phyloP scores from a whole-genome alignment of 2,113 vertebrate genomes.

The Oncorhynchus kisutch region DNA sequence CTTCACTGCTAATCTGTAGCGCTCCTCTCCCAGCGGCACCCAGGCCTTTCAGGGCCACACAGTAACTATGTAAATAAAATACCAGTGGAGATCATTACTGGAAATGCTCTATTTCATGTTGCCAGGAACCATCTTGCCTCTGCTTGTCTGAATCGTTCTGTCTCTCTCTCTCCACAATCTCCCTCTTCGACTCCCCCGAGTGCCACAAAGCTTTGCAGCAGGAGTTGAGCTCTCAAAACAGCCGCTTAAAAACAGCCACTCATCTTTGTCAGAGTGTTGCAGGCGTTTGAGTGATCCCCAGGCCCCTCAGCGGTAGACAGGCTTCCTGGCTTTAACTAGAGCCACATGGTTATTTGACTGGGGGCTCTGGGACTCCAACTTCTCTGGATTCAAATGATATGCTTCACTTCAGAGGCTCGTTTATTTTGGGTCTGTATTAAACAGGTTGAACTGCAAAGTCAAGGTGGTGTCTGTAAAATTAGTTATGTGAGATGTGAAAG shows the following conservation, averaged over 20 bases:
- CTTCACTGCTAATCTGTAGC: slow-evolving; percentile 27
- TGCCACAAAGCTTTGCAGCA: slow-evolving; percentile 45
- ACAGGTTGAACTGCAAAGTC: background rate
- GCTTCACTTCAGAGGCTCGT: background rate
- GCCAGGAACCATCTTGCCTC: slow-evolving; percentile 29
- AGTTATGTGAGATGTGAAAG: background rate
- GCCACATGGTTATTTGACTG: background rate
- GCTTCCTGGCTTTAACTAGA: background rate
- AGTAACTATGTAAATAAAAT: slow-evolving; percentile 39
- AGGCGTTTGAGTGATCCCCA: slow-evolving; percentile 42
- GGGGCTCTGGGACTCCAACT: background rate
- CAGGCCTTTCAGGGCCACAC: slow-evolving; percentile 28
- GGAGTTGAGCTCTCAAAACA: slow-evolving; percentile 42
- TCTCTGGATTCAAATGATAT: slow-evolving; percentile 1
- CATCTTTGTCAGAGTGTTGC: slow-evolving; percentile 44
- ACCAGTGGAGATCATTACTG: slow-evolving; percentile 51
- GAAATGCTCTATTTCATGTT: slow-evolving; percentile 34
- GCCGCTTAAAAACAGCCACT: slow-evolving; percentile 65
- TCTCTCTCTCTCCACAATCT: slow-evolving; percentile 40
- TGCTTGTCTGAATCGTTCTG: slow-evolving; percentile 25
- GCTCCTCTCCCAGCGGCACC: slow-evolving; percentile 38
- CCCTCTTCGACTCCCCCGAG: slow-evolving; percentile 53
- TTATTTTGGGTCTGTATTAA: background rate
- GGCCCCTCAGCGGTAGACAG: slow-evolving; percentile 15
- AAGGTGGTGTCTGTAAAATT: slow-evolving; percentile 12